Percentiles rank a stretch among this genome's conserved stretches.
Evolutionary conservation across 1,140 invertebrate species (phyloP).

Genomic region (Caenorhabditis brenneri): DNA sequence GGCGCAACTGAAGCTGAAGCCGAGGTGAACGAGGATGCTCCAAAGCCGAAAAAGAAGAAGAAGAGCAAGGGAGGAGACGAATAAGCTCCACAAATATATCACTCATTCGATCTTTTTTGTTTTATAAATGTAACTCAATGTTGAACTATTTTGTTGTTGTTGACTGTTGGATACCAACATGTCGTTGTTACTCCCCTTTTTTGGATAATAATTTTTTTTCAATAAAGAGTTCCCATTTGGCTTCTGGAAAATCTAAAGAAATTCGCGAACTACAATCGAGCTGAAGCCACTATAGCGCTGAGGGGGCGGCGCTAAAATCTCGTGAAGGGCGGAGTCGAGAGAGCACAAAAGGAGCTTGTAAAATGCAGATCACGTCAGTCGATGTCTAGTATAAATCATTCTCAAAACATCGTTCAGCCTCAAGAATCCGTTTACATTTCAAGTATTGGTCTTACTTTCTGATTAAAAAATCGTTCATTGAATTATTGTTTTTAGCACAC

Average conservation of each 20-base stretch:
- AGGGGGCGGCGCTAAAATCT: not conserved
- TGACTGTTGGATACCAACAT: not conserved
- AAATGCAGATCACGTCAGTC: not conserved
- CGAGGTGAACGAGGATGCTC: slow-evolving; percentile 44
- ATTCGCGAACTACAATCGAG: not conserved
- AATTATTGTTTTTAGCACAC: not conserved
- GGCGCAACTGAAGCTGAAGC: slow-evolving; percentile 47
- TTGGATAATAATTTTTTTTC: not conserved
- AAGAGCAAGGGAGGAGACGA: slow-evolving; percentile 55
- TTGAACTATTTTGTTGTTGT: slow-evolving; percentile 29
- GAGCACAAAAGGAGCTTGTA: not conserved
- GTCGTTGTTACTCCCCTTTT: not conserved
- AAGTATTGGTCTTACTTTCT: not conserved
- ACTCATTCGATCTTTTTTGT: slow-evolving; percentile 13
- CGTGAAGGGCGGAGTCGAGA: not conserved
- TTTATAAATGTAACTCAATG: slow-evolving; percentile 10
- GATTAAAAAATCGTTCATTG: not conserved
- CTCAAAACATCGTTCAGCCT: not conserved
- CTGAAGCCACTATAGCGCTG: not conserved
- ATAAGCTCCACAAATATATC: not conserved
- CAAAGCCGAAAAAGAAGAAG: slow-evolving; percentile 61
- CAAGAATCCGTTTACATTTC: too few species aligned
- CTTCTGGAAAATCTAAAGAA: not conserved
- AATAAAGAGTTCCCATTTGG: not conserved
- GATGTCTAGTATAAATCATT: not conserved